A percentile compares a stretch with the other conserved stretches of the same genome.
Evolutionary conservation across 2,888 invertebrate species (phyloP).

Genomic region (Zelleria hepariella): DNA sequence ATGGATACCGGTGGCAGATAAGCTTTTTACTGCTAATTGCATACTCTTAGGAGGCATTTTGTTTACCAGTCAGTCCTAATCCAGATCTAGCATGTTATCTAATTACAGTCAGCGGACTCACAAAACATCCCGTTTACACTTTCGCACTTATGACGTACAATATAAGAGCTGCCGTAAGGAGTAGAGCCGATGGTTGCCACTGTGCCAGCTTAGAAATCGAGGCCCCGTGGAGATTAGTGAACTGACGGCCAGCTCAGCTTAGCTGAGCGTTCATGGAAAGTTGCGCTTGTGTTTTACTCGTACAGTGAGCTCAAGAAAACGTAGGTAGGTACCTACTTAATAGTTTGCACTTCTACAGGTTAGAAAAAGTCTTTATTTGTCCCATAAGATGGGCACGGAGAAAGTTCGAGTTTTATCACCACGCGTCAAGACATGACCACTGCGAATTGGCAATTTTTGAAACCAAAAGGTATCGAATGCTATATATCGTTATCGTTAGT

Average conservation of each 20-base stretch:
- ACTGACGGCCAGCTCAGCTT: neutral
- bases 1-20: no score
- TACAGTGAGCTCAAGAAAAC: neutral
- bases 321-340: neutral
- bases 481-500: no score
- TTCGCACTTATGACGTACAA: no score
- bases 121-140: no score
- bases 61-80: neutral
- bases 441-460: neutral
- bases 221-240: neutral
- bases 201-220: neutral
- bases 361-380: no score
- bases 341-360: neutral
- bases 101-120: no score
- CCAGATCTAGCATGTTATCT: no score
- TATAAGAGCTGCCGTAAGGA: neutral
- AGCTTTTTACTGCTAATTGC: neutral
- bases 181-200: neutral
- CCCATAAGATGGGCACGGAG: no score
- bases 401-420: neutral
- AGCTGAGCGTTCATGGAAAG: neutral
- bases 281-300: neutral
- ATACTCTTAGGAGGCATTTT: neutral
- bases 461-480: no score
- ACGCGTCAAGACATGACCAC: neutral